phyloP scores from a whole-genome alignment of 2,888 invertebrate species.

The Linnaemya vulpina region DNA sequence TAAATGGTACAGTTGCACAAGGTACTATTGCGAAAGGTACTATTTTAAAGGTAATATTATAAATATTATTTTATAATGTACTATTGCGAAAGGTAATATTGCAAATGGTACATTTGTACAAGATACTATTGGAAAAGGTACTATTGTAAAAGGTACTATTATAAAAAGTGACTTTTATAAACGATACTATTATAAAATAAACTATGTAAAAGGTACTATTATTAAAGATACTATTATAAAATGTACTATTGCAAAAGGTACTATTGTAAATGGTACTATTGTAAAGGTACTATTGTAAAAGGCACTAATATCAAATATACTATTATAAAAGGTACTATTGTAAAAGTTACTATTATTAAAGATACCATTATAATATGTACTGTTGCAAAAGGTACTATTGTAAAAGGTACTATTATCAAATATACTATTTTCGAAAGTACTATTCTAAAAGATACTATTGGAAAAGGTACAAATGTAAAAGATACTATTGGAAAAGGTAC shows the following conservation, averaged over 20 bases:
- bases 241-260: background rate
- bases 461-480: background rate
- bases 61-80: background rate
- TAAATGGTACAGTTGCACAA: background rate
- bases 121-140: no score
- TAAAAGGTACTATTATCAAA: background rate
- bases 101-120: background rate
- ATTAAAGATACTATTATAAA: no score
- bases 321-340: no score
- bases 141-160: background rate
- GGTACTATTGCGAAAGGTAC: background rate
- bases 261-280: background rate
- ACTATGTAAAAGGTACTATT: no score
- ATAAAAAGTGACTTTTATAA: background rate
- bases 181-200: background rate
- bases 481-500: no score
- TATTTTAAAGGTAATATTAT: no score
- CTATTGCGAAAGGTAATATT: background rate
- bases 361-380: no score
- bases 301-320: no score
- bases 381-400: background rate
- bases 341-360: no score
- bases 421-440: background rate
- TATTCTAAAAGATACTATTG: background rate
- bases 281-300: background rate